Evolutionary conservation across 1,140 invertebrate species (phyloP).

Genomic region (Caenorhabditis remanei): DNA sequence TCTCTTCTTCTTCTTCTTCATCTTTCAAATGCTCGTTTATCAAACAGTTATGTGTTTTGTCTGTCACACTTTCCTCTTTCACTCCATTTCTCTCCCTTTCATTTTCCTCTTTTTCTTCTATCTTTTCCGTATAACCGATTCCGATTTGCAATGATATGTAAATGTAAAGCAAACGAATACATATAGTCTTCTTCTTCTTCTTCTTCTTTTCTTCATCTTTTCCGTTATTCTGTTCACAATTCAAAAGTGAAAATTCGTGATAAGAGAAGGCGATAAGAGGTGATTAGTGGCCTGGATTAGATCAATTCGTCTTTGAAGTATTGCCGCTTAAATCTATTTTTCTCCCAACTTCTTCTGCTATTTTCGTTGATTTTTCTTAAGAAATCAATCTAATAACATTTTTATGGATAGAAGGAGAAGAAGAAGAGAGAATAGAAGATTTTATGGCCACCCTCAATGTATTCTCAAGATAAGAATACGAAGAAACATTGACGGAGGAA

Average conservation of each 20-base stretch:
- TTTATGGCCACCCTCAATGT: conserved; percentile 39
- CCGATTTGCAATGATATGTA: conserved; percentile 49
- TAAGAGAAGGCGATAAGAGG: conserved; percentile 33
- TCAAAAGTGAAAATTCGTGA: conserved; percentile 24
- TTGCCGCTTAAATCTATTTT: background rate
- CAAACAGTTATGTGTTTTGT: conserved; percentile 56
- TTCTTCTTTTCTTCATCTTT: background rate
- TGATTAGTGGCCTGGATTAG: conserved; percentile 52
- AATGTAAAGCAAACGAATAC: conserved; percentile 42
- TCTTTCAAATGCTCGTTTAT: conserved; percentile 37
- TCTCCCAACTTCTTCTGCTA: background rate
- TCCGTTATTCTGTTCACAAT: too few relatives aligned
- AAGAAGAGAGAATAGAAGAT: background rate
- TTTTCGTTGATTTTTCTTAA: conserved; percentile 15
- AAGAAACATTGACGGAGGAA: conserved; percentile 11
- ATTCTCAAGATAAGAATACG: conserved; percentile 10
- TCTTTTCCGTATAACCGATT: background rate
- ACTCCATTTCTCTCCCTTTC: background rate
- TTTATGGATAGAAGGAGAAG: conserved; percentile 12
- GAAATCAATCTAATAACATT: conserved; percentile 21
- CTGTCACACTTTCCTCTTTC: conserved; percentile 7
- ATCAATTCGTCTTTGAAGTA: conserved; percentile 8
- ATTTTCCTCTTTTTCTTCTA: background rate
- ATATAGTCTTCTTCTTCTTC: background rate
- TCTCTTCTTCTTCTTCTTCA: conserved; percentile 1